Conservation (phyloP, 2,113 vertebrate species). For the Lontra canadensis region DNA sequence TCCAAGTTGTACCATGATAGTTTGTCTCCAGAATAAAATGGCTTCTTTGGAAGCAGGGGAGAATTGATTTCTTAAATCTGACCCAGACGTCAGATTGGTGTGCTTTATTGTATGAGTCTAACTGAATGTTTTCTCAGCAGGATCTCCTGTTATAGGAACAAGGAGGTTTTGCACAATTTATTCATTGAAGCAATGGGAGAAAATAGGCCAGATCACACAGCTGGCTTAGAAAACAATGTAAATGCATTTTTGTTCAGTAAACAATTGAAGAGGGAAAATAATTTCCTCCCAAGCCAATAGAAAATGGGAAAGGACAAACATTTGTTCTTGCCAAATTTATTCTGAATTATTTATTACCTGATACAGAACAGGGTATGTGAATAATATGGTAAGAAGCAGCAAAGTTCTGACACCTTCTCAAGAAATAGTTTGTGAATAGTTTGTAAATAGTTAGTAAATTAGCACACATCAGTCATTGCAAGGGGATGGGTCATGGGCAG, state of each 20-base stretch:
- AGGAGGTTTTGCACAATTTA: conserved; percentile 65
- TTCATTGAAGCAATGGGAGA: not conserved
- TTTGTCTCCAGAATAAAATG: conserved; percentile 56
- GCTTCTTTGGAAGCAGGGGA: not conserved
- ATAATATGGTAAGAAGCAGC: conserved; percentile 73
- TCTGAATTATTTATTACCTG: conserved; percentile 81
- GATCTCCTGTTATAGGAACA: not conserved
- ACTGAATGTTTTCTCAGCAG: conserved; percentile 45
- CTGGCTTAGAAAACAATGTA: conserved; percentile 71
- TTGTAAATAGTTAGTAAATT: not conserved
- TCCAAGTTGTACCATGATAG: not conserved
- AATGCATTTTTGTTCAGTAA: conserved; percentile 73
- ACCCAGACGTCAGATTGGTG: not conserved
- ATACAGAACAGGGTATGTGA: conserved; percentile 68
- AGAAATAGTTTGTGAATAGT: conserved; percentile 17
- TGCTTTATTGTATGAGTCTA: conserved; percentile 44
- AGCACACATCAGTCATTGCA: not conserved
- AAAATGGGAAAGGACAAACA: conserved; percentile 67
- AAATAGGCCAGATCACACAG: conserved; percentile 41
- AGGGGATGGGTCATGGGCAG: not conserved
- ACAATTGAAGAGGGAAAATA: conserved; percentile 75
- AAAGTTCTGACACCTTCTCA: not conserved
- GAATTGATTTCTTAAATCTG: conserved; percentile 66
- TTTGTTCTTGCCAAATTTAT: conserved; percentile 77
- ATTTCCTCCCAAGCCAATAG: conserved; percentile 71